Base-by-base conservation (phyloP, 1,140 invertebrate species). In the Portunus trituberculatus region DNA sequence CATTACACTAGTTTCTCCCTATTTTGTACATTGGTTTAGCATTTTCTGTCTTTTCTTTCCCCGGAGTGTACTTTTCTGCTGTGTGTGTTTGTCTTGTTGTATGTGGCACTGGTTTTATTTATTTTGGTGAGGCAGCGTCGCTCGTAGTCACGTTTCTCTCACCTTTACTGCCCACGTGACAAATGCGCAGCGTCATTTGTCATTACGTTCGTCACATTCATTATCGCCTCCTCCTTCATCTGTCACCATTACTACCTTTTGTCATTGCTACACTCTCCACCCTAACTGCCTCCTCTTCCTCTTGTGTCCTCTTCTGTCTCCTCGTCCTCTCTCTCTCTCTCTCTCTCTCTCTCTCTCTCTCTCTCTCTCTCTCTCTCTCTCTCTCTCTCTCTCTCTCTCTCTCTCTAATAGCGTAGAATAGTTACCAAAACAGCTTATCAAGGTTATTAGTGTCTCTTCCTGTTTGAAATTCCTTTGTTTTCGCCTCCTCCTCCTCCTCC, bases 141-240 rank as follows among this genome's bases (percentile, higher is more conserved):
- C 20, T 20, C 67, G 48, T 7, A 76, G 10, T 59, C 6, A 25
- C 67, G 6, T 76, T 46, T 39, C 39, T 28, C 31, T 87, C 86
- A 32, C 86, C 28, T 87, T 32, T 12, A 32, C 31, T 76, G 67
- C 12, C 52, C 67, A 25, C 12, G 20, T 76, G 67, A 76, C 67
- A 76, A 76, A 76, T 76, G 67, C 31, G 3, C 29, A 14, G 29
- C 86, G 29, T 87, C 39, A 87, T 32, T 46, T 25, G 39, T 87
- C 86, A 87, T 87, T 48, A 28, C 88, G 32, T 48, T 89, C 45
- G 31, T n/a, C 45, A 59, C 52, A 59, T 48, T 46, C 39, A 87
- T 87, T 87, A 46, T 46, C 29, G 39, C 86, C 39, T 7, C 14
- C 39, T 31, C 88, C 39, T 48, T 10, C 16, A 89, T 46, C 12